Evolutionary conservation across 2,113 vertebrate genomes (phyloP), one percentile per base, ranked within the genome.

Genomic region (Melanerpes aurifrons): DNA sequence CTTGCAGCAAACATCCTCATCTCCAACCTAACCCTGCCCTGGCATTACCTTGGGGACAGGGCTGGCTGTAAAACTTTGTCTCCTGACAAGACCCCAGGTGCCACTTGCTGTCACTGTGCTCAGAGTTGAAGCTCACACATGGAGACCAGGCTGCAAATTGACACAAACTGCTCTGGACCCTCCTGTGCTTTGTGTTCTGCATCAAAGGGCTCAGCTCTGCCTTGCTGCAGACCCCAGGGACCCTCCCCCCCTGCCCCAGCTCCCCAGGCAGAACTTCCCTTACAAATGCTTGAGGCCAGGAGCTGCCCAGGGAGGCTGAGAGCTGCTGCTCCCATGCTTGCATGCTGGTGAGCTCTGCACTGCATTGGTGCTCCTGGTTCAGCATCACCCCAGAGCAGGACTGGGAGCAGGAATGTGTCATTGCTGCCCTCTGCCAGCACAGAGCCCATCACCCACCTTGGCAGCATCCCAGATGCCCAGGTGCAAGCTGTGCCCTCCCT

Each of bases 201-300:
- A 31, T 19, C 11, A 6, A 28, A 73, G 67, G 72, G 57, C 21
- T 31, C 25, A 62, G 35, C 56, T n/a, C 72, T 70, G 43, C 81
- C 81, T 69, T 58, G n/a, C n/a, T 43, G 35, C 11, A 10, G 9
- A 26, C 12, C 29, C 35, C 24, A 6, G 35, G 43, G 70, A 45
- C 15, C n/a, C 19, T 3, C 3, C 9, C 18, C 29, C 22, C 3
- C 3, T n/a, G n/a, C n/a, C n/a, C 4, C 3, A 12, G 11, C 15
- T 47, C 72, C 37, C 5, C 0, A 31, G 59, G 7, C 37, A 66
- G 50, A 43, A 37, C 20, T 58, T 10, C 32, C 18, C 67, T 6
- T 15, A 3, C 0, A 45, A 64, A 26, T 2, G 12, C 31, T 15
- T 45, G 22, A 12, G 9, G 10, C 11, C 66, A 25, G 57, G 57